Evolutionary conservation across 2,113 vertebrate genomes (phyloP).

Genomic region (Paedocypris sp.): DNA sequence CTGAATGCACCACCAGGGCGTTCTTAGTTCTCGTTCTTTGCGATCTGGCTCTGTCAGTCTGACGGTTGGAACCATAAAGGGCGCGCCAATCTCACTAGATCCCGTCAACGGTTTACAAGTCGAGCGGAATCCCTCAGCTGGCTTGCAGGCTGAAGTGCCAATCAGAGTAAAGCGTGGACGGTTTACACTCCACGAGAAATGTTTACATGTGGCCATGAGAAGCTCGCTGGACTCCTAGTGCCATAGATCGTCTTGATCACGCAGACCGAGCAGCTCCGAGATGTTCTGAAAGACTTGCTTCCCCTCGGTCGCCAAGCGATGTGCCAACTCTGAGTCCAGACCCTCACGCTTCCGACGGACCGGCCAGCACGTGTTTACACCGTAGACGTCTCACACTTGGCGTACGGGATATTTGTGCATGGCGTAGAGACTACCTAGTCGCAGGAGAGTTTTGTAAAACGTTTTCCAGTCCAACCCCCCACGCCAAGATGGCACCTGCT

Average conservation of each 20-base stretch:
- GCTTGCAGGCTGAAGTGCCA: constrained; percentile 49
- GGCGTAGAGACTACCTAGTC: too few species aligned
- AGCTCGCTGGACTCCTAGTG: constrained; percentile 2
- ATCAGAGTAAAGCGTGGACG: constrained; percentile 29
- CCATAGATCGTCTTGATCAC: constrained; percentile 13
- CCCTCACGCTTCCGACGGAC: too few species aligned
- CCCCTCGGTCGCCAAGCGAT: too few species aligned
- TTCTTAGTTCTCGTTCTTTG: not conserved
- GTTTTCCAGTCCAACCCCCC: not conserved
- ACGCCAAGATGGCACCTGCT: constrained; percentile 37
- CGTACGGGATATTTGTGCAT: too few species aligned
- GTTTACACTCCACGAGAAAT: constrained; percentile 55
- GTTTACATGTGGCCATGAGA: constrained; percentile 50
- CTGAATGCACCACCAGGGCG: not conserved
- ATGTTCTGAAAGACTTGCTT: too few species aligned
- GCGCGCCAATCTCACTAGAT: constrained; percentile 44
- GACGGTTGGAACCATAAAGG: constrained; percentile 11
- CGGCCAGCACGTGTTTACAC: too few species aligned
- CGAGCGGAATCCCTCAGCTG: constrained; percentile 23
- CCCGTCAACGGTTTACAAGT: constrained; percentile 46
- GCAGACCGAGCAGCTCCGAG: not conserved
- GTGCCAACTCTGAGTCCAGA: too few species aligned
- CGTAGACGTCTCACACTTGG: too few species aligned
- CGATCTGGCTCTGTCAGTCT: not conserved
- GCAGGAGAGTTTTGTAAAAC: constrained; percentile 20